phyloP scores from a whole-genome alignment of 2,888 invertebrate species.

The Lasioglossum malachurum region DNA sequence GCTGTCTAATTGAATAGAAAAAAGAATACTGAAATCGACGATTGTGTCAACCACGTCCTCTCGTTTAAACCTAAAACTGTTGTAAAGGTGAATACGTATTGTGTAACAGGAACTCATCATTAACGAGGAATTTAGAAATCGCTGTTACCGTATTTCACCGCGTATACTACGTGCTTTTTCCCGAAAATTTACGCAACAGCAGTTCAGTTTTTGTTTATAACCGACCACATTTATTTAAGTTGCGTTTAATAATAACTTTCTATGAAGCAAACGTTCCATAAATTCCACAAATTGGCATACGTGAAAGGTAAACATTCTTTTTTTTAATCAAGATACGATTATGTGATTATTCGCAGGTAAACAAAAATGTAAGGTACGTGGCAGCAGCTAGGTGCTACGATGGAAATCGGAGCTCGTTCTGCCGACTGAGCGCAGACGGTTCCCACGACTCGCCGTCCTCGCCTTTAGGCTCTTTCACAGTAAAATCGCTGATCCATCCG shows the following conservation, averaged over 20 bases:
- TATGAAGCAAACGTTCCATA: not conserved
- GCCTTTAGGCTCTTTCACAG: conserved; percentile 29
- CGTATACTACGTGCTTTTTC: not conserved
- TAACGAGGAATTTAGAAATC: not conserved
- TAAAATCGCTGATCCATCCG: conserved; percentile 36
- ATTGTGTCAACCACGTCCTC: not conserved
- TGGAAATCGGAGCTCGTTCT: conserved; percentile 41
- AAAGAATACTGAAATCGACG: not conserved
- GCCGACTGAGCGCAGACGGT: conserved; percentile 25
- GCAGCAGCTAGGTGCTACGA: not conserved
- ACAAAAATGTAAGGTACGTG: conserved; percentile 13
- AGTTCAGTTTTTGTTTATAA: not conserved
- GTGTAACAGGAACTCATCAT: not conserved
- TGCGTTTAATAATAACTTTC: not conserved
- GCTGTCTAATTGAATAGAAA: too few species aligned
- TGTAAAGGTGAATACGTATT: not conserved
- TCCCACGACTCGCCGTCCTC: conserved; percentile 46
- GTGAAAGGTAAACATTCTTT: not conserved
- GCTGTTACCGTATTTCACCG: too few species aligned
- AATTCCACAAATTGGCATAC: not conserved
- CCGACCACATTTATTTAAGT: not conserved
- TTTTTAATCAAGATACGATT: not conserved
- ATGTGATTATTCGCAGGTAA: conserved; percentile 7
- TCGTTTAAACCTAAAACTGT: not conserved
- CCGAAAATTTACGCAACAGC: not conserved